Base-by-base conservation (phyloP, 1,140 invertebrate genomes). In the Drosophila suzukii region DNA sequence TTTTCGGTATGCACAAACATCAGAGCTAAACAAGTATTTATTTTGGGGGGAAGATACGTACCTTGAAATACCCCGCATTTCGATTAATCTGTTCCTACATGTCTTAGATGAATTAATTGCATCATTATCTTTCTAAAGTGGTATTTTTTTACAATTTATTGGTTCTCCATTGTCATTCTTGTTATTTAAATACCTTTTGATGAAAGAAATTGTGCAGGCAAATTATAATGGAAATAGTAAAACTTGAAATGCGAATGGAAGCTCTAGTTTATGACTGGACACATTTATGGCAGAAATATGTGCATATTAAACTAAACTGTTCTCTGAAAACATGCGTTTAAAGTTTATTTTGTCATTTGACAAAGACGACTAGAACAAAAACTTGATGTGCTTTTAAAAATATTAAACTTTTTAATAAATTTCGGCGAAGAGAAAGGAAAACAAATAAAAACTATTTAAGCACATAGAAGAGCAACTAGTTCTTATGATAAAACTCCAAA, bases 1-100 rank as follows among this genome's bases (percentile, higher is more conserved):
- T 71, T 71, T 57, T 71, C 32, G 49, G 30, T 46, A n/a, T 43
- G 51, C 36, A 47, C 41, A 56, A 68, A 56, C 62, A 56, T 39
- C 27, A 20, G 34, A 57, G 38, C 30, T 12, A 12, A 71, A 50
- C 47, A 49, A 73, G 44, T 54, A 36, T 46, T 13, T 27, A 27
- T 13, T 51, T 39, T 24, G 46, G 30, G 41, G 58, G 8, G 36
- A 11, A 10, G 12, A 13, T 5, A 17, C 1, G 36, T 32, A 68
- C 47, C 6, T 5, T n/a, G 10, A 30, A 53, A 36, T 68, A 66
- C 65, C 65, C 13, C n/a, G n/a, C 13, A 13, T 13, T 17, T 0
- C 6, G n/a, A 11, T 11, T 11, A 36, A 36, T 20, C 12, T 32
- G 7, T 6, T 32, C 7, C 20, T 20, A 1, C 20, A 20, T 20